phyloP scores from a whole-genome alignment of 2,797 vertebrate genomes.

The Coranthus polyacanthus region DNA sequence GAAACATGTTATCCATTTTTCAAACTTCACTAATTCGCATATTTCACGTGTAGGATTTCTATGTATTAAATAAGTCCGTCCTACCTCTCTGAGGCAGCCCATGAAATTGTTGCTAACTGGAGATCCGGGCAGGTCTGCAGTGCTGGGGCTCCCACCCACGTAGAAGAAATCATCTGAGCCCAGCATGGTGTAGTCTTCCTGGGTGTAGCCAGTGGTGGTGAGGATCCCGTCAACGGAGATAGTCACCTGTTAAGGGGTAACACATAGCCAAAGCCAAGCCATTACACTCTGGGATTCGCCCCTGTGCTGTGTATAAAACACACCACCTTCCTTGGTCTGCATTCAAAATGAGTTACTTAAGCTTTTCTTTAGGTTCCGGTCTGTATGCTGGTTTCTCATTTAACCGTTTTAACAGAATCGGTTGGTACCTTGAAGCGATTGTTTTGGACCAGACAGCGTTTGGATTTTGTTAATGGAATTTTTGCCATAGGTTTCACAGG shows the following conservation, averaged over 20 bases:
- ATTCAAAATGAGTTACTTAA: conserved; percentile 62
- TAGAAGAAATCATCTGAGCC: conserved; percentile 99
- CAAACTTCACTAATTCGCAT: no score
- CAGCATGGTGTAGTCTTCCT: conserved; percentile 99
- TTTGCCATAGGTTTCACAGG: conserved; percentile 84
- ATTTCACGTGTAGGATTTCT: no score
- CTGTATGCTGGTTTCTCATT: conserved; percentile 51
- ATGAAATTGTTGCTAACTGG: conserved; percentile 99
- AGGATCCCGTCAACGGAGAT: conserved; percentile 99
- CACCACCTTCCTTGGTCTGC: conserved; percentile 80
- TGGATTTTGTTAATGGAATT: conserved; percentile 79
- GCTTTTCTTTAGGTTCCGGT: conserved; percentile 51
- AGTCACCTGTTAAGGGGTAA: conserved; percentile 95
- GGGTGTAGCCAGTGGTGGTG: conserved; percentile 98
- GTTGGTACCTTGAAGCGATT: conserved; percentile 69
- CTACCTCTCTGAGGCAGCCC: conserved; percentile 99
- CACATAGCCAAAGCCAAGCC: conserved; percentile 87
- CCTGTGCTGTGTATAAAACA: conserved; percentile 56
- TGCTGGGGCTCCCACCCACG: conserved; percentile 98
- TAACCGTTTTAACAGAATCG: conserved; percentile 32
- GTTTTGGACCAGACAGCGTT: conserved; percentile 81
- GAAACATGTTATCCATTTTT: no score
- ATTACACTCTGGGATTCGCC: conserved; percentile 75
- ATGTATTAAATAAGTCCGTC: conserved; percentile 28
- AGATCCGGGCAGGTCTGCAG: conserved; percentile 97